Percentiles rank a stretch among this genome's conserved stretches.
Conservation (phyloP, 2,113 vertebrate genomes). For the Sakesphorus luctuosus region DNA sequence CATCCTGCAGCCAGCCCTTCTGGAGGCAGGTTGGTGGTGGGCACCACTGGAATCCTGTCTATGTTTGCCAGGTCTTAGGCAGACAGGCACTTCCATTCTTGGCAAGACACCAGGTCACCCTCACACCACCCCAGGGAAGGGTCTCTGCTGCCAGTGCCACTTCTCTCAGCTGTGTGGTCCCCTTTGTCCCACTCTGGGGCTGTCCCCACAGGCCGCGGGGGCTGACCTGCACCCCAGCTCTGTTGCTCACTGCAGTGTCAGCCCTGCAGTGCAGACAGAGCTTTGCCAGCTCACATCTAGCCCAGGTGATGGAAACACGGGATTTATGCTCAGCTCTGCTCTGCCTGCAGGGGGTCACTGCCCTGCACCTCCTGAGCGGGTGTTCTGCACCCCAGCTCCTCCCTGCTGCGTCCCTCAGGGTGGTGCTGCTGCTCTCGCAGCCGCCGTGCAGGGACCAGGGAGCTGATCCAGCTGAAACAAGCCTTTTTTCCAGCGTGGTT, state of each 20-base stretch:
- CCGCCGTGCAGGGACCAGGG: rapidly evolving
- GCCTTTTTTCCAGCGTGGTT: constrained; percentile 33
- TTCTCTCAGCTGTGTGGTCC: not conserved
- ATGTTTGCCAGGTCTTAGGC: not conserved
- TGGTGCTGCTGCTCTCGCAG: constrained; percentile 62
- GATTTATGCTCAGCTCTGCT: not conserved
- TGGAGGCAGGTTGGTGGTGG: not conserved
- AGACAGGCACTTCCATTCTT: not conserved
- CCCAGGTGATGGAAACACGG: rapidly evolving
- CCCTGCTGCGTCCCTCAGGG: constrained; percentile 32
- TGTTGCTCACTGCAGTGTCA: rapidly evolving
- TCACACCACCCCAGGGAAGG: rapidly evolving
- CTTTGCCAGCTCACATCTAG: not conserved
- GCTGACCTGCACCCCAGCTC: not conserved
- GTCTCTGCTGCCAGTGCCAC: not conserved
- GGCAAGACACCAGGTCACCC: rapidly evolving
- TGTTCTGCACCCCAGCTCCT: not conserved
- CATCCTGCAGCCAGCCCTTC: not conserved
- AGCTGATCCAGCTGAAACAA: constrained; percentile 2
- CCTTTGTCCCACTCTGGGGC: not conserved
- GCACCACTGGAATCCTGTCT: rapidly evolving
- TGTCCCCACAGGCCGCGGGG: not conserved
- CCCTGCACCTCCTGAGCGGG: rapidly evolving
- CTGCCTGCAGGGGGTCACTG: not conserved
- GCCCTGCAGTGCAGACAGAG: rapidly evolving